Conservation (phyloP, 2,797 vertebrate genomes). For the Chaetodon trifasciatus region DNA sequence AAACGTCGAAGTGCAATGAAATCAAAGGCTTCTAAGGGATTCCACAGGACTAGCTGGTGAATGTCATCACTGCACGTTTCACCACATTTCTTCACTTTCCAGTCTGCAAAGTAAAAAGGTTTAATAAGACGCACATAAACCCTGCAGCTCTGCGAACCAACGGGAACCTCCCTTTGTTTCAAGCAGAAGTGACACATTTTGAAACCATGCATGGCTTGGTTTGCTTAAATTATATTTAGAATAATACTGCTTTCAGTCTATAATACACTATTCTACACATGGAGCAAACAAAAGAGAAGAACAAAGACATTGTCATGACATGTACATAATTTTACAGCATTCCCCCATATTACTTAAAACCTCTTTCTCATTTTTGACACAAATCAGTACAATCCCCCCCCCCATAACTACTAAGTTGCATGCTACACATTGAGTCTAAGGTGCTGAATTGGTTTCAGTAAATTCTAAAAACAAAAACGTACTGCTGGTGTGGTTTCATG, state of each 20-base stretch:
- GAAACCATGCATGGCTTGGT: conserved; percentile 86
- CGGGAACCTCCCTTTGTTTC: conserved; percentile 70
- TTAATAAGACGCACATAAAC: conserved; percentile 58
- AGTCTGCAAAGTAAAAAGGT: conserved; percentile 76
- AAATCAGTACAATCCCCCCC: conserved; percentile 76
- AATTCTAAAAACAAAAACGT: conserved; percentile 55
- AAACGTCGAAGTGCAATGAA: conserved; percentile 76
- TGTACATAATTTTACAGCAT: conserved; percentile 91
- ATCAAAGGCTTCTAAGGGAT: conserved; percentile 77
- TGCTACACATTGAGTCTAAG: conserved; percentile 86
- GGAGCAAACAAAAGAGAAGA: conserved; percentile 49
- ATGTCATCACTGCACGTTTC: conserved; percentile 52
- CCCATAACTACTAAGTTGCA: conserved; percentile 78
- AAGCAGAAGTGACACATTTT: conserved; percentile 79
- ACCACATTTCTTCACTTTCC: conserved; percentile 54
- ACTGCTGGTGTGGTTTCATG: conserved; percentile 64
- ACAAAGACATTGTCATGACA: conserved; percentile 81
- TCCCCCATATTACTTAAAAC: conserved; percentile 80
- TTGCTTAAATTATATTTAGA: conserved; percentile 92
- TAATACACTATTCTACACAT: conserved; percentile 92
- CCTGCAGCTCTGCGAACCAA: conserved; percentile 75
- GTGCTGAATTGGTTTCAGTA: conserved; percentile 81
- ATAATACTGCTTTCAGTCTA: conserved; percentile 91
- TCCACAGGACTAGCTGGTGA: conserved; percentile 74
- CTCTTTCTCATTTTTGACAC: conserved; percentile 81